These are phyloP conservation scores for Tethea ocularis DNA, from an alignment of 2,888 invertebrate genomes.

Conservation along the genomic window DNA sequence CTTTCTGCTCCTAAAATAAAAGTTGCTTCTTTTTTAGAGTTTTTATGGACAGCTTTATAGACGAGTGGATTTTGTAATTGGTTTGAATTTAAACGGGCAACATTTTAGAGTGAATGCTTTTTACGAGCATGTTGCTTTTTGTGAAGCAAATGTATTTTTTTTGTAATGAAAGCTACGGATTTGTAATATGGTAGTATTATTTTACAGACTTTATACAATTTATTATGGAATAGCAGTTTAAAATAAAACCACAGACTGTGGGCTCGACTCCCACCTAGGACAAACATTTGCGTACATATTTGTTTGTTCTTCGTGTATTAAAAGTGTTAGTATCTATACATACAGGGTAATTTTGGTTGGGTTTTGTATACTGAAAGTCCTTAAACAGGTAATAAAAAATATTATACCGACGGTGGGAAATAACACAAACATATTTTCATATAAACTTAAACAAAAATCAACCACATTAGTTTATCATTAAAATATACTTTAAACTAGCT, in stretches of 20 bases:
- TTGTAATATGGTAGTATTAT: background rate
- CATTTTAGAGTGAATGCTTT: slow-evolving; percentile 4
- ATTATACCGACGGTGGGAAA: no score
- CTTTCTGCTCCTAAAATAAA: slow-evolving; percentile 31
- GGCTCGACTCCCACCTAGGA: no score
- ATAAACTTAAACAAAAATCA: no score
- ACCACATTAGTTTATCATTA: no score
- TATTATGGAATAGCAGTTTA: background rate
- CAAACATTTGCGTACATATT: no score
- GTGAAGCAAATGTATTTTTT: slow-evolving; percentile 2
- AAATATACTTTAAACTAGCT: no score
- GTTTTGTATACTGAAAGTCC: no score
- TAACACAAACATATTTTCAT: no score
- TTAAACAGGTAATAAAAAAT: no score
- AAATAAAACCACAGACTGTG: background rate
- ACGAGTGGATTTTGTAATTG: slow-evolving; percentile 3
- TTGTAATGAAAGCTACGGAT: background rate
- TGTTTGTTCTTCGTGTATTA: no score
- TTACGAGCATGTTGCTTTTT: slow-evolving; percentile 5
- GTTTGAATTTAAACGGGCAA: slow-evolving; percentile 5
- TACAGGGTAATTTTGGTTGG: no score
- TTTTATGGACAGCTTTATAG: slow-evolving; percentile 26
- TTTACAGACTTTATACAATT: background rate
- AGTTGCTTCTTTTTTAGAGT: slow-evolving; percentile 18
- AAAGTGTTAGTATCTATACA: no score